phyloP scores from a whole-genome alignment of 2,888 invertebrate species.

The Amphipoea oculea region DNA sequence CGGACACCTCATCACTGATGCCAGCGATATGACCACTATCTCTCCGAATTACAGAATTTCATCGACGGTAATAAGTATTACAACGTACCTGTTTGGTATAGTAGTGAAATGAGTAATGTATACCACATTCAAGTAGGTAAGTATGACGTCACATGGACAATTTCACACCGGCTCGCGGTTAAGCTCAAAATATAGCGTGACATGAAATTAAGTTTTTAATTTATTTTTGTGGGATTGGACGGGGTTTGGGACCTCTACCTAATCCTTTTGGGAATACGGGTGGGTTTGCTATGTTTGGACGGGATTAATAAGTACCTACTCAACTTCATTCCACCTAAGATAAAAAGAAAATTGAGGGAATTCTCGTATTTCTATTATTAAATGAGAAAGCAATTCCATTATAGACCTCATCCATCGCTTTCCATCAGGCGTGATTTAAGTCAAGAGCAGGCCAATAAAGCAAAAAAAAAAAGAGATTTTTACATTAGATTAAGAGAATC shows the following conservation, averaged over 20 bases:
- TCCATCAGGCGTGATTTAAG: too few relatives aligned
- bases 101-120: neutral
- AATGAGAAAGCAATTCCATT: neutral
- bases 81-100: neutral
- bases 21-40: neutral
- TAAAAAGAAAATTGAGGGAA: neutral
- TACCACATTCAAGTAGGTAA: neutral
- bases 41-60: neutral
- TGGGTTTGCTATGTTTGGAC: neutral
- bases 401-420: too few relatives aligned
- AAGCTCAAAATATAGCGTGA: conserved; percentile 14
- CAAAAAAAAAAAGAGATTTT: neutral
- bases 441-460: too few relatives aligned
- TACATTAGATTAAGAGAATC: neutral
- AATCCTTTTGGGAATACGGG: too few relatives aligned
- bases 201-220: neutral
- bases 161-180: conserved; percentile 42
- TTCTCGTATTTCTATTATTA: neutral
- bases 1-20: neutral
- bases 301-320: neutral
- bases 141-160: conserved; percentile 22
- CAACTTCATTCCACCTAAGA: too few relatives aligned
- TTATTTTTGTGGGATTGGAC: neutral
- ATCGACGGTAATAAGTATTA: neutral
- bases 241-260: neutral